Conservation (phyloP, 2,113 vertebrate species). For the Poeciliopsis turrubarensis region DNA sequence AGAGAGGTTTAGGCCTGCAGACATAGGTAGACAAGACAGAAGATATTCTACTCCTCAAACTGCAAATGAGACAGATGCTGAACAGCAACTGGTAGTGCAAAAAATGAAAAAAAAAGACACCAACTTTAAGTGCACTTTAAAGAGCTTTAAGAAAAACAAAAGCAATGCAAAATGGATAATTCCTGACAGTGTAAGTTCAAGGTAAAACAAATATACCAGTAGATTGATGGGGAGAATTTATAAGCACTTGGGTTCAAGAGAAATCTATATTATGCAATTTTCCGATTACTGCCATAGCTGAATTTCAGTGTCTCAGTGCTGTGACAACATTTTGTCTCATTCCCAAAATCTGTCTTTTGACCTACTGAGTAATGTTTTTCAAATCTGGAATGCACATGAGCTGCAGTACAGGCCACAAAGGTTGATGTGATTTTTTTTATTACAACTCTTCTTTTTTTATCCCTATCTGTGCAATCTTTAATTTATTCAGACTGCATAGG, state of each 20-base stretch:
- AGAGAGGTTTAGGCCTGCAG: slow-evolving; percentile 36
- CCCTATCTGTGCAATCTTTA: background rate
- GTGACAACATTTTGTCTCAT: background rate
- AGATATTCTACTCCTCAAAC: slow-evolving; percentile 33
- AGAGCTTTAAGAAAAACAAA: slow-evolving; percentile 50
- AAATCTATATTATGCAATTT: background rate
- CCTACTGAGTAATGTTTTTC: background rate
- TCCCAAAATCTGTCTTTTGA: slow-evolving; percentile 5
- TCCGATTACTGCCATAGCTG: background rate
- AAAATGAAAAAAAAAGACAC: slow-evolving; percentile 43
- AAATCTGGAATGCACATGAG: background rate
- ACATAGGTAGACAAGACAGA: slow-evolving; percentile 22
- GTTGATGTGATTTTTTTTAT: background rate
- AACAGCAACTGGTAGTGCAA: slow-evolving; percentile 35
- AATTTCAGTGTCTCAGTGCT: slow-evolving; percentile 1
- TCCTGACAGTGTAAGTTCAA: slow-evolving; percentile 22
- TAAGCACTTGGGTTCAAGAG: background rate
- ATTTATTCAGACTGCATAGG: background rate
- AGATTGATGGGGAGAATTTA: background rate
- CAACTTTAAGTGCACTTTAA: slow-evolving; percentile 57
- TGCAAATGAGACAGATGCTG: slow-evolving; percentile 50
- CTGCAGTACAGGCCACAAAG: background rate
- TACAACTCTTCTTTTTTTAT: background rate
- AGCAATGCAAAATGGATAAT: slow-evolving; percentile 53
- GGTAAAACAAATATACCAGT: slow-evolving; percentile 25